Evolutionary conservation across 2,797 vertebrate genomes (phyloP).

Genomic region (Coregonus sp.): DNA sequence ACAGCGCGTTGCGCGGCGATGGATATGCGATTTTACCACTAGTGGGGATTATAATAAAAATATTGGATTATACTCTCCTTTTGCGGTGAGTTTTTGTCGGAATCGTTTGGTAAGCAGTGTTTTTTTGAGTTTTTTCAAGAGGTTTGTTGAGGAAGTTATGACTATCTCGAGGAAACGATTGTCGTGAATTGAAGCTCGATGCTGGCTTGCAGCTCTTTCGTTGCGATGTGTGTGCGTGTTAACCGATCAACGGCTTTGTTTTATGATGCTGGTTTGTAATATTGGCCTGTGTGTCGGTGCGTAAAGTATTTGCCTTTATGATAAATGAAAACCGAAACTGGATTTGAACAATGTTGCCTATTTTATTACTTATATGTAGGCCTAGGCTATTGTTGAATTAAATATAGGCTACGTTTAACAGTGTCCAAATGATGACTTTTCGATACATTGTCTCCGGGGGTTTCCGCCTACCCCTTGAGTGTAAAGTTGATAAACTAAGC

Average conservation of each 20-base stretch:
- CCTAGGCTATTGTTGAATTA: background rate
- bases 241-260: constrained; percentile 6
- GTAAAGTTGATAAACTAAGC: background rate
- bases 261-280: background rate
- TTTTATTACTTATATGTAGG: background rate
- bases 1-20: constrained; percentile 59
- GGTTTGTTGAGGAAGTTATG: constrained; percentile 68
- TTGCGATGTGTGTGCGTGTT: constrained; percentile 19
- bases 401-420: background rate
- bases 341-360: background rate
- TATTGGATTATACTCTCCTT: constrained; percentile 65
- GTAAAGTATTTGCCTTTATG: background rate
- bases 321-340: background rate
- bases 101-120: constrained; percentile 40
- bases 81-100: constrained; percentile 74
- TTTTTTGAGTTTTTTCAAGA: constrained; percentile 53
- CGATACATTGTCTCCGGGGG: background rate
- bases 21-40: constrained; percentile 62
- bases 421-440: background rate
- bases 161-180: constrained; percentile 64
- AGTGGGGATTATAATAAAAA: constrained; percentile 49
- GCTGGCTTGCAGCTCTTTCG: background rate
- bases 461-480: background rate
- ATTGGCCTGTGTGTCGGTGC: background rate
- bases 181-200: constrained; percentile 8